Percentiles rank a stretch among this genome's conserved stretches.
These are phyloP conservation scores for Stegostoma tigrinum DNA, from an alignment of 2,113 vertebrate genomes.

Conservation along the genomic window DNA sequence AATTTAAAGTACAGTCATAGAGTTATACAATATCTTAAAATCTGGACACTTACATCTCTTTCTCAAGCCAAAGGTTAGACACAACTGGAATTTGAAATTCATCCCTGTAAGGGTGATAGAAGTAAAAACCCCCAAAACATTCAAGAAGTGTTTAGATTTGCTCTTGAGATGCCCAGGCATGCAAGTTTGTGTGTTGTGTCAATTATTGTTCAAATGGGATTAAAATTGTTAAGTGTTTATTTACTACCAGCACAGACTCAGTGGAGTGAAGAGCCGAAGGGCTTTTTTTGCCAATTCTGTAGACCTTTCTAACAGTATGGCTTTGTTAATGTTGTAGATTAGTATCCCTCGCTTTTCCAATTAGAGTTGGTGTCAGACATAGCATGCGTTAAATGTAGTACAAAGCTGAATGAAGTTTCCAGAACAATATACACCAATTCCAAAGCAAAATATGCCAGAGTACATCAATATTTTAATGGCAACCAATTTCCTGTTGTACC, in stretches of 20 bases:
- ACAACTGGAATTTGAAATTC: no score
- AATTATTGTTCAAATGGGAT: no score
- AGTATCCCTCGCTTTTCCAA: not conserved
- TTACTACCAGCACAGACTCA: no score
- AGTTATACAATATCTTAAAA: not conserved
- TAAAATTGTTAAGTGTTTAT: no score
- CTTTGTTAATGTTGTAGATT: not conserved
- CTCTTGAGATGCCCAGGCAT: no score
- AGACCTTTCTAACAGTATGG: not conserved
- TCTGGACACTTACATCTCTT: not conserved
- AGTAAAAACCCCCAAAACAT: no score
- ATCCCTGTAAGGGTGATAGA: no score
- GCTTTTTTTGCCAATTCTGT: no score
- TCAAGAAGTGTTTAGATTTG: no score
- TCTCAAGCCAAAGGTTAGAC: not conserved
- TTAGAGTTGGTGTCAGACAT: not conserved
- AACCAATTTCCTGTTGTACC: not conserved
- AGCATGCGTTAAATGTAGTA: not conserved
- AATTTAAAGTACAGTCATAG: not conserved
- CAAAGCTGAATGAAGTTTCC: not conserved
- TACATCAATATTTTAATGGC: not conserved
- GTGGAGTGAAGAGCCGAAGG: no score
- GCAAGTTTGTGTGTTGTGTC: no score
- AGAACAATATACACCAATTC: not conserved
- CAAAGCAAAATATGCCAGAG: not conserved